Base-by-base conservation (phyloP, 2,797 vertebrate species). In the Mus spretus region DNA sequence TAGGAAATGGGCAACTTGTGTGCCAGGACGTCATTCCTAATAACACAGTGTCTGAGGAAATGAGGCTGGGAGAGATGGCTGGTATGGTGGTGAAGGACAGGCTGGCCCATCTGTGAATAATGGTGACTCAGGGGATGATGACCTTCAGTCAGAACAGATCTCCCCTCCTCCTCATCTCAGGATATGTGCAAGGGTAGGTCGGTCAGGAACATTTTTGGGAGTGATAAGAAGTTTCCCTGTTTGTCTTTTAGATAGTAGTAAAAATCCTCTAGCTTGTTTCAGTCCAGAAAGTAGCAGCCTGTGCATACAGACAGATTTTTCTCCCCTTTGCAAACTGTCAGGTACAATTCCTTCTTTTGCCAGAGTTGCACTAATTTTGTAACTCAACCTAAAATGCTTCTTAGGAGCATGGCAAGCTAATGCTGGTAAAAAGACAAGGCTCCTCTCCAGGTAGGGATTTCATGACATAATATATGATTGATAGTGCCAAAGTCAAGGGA, bases 11-110 rank as follows among this genome's bases (percentile, higher is more conserved):
- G 50, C 83, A 94, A 90, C 95, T 96, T 93, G 77, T 85, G 40
- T 92, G 85, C 90, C 90, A 94, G 84, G 91, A 82, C 96, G 94
- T 95, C 97, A 96, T 92, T 96, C 89, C 86, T 97, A 97, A 96
- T 97, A 96, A 96, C 83, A 95, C 70, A 6, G 65, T 96, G 92
- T 95, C 90, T 89, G 72, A 95, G 89, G 77, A 97, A 85, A 57
- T 82, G 34, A 95, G 75, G 59, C 95, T 88, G 59, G 55, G 77
- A 79, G 80, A 95, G 96, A 94, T 40, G 84, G 28, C 40, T 79
- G n/a, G 40, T 13, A 53, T 83, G 53, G 59, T 70, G 34, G 22
- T 90, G 80, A 95, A 93, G 85, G 86, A 94, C 89, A 82, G 81
- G 28, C 96, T 90, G 77, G 89, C 34, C 61, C 86, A 91, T 96